Conservation (phyloP, 2,888 invertebrate species). For the Scaeva pyrastri region DNA sequence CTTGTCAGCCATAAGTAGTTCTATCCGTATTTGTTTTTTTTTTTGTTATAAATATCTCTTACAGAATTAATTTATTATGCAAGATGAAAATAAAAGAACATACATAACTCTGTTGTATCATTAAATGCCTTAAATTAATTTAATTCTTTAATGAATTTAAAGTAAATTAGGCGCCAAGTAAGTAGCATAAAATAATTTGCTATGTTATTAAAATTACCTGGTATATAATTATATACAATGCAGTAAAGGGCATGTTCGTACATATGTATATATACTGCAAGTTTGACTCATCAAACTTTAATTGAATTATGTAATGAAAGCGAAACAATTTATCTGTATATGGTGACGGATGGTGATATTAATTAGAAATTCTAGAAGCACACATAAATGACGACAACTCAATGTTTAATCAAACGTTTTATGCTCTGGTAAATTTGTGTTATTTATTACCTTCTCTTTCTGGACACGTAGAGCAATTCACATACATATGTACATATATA, state of each 20-base stretch:
- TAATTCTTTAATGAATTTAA: background rate
- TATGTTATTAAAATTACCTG: too few relatives aligned
- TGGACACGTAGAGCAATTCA: slow-evolving; percentile 14
- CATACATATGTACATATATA: background rate
- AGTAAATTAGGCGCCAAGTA: background rate
- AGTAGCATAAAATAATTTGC: background rate
- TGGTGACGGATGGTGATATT: slow-evolving; percentile 30
- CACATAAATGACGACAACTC: slow-evolving; percentile 28
- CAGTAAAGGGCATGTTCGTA: slow-evolving; percentile 27
- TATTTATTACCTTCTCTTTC: slow-evolving; percentile 44
- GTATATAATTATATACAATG: background rate
- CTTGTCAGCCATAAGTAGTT: slow-evolving; percentile 29
- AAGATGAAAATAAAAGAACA: background rate
- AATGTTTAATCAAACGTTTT: slow-evolving; percentile 35
- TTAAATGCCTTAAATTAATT: slow-evolving; percentile 17
- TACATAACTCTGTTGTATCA: background rate
- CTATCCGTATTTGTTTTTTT: slow-evolving; percentile 21
- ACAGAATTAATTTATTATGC: slow-evolving; percentile 25
- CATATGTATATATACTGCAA: too few relatives aligned
- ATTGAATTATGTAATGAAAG: slow-evolving; percentile 59
- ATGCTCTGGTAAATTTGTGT: slow-evolving; percentile 59
- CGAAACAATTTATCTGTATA: slow-evolving; percentile 36
- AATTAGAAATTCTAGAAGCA: slow-evolving; percentile 60
- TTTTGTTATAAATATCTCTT: background rate
- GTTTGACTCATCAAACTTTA: slow-evolving; percentile 19